Base-by-base conservation (phyloP, 2,113 vertebrate species). In the Lasiurus cinereus region DNA sequence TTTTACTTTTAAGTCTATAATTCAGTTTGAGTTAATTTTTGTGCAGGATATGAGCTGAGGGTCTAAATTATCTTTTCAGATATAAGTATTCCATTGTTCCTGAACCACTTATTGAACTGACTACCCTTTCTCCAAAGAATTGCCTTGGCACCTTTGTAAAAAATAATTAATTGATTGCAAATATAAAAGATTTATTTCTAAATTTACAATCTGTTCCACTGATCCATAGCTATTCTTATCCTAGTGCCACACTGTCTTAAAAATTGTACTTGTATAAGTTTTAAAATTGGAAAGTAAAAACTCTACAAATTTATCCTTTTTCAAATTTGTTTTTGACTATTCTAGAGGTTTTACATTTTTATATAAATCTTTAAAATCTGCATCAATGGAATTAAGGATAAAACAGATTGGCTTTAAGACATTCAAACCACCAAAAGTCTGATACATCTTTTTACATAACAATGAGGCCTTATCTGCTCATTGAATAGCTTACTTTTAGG, bases 151-250 rank as follows among this genome's bases (percentile, higher is more conserved):
- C 6, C 29, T 80, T 52, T 50, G n/a, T 43, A 54, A 56, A 74
- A 36, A 18, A 87, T n/a, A 43, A 70, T 29, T 36, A 67, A 72
- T 22, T 59, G 12, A 54, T 6, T 48, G 11, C 46, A 54, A 72
- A 91, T 50, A 36, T 73, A 92, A 84, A 84, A 66, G 48, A 54
- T 85, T n/a, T 77, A n/a, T 67, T 54, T 67, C 67, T 74, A 50
- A 43, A 91, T 5, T 83, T 54, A 82, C n/a, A 33, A 39, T 88
- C 46, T 83, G 10, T 74, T 88, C 33, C 24, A 43, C 16, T 64
- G 54, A 39, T 36, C 19, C 64, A 74, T 15, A 74, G 21, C 27
- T 74, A 54, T 67, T 12, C 27, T 88, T 52, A 74, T 21, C 27
- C 43, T 8, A 82, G 10, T 66, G 43, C 14, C 43, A 59, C 31